Conservation (phyloP, 2,888 invertebrate genomes). For the Tyria jacobaeae region DNA sequence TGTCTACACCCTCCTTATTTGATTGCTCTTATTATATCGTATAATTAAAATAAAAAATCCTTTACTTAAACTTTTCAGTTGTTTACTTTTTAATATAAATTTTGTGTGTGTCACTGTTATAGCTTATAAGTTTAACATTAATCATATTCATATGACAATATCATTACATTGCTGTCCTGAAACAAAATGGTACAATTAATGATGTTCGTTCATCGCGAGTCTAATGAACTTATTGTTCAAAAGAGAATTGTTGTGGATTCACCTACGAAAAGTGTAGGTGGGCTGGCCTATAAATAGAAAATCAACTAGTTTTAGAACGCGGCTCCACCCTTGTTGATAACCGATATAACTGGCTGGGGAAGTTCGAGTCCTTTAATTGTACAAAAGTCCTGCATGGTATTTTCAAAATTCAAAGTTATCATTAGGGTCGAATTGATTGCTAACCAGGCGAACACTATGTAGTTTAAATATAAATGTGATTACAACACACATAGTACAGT, state of each 20-base stretch:
- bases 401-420: no score
- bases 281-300: background rate
- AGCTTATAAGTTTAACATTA: conserved; percentile 12
- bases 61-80: no score
- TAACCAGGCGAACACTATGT: no score
- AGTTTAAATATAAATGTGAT: background rate
- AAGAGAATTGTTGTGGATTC: conserved; percentile 1
- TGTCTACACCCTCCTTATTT: no score
- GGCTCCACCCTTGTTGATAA: background rate
- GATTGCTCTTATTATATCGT: no score
- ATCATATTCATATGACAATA: conserved; percentile 25
- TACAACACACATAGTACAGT: background rate
- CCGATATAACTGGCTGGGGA: no score
- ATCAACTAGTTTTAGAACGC: background rate
- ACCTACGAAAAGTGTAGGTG: conserved; percentile 21
- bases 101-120: background rate
- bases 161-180: conserved; percentile 24
- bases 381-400: no score
- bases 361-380: no score
- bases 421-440: no score
- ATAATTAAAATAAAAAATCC: no score
- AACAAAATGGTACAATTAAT: conserved; percentile 41
- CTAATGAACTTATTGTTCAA: conserved; percentile 46
- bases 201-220: conserved; percentile 13
- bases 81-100: no score